Conservation (phyloP, 2,888 invertebrate genomes). For the Neoscelio sp. region DNA sequence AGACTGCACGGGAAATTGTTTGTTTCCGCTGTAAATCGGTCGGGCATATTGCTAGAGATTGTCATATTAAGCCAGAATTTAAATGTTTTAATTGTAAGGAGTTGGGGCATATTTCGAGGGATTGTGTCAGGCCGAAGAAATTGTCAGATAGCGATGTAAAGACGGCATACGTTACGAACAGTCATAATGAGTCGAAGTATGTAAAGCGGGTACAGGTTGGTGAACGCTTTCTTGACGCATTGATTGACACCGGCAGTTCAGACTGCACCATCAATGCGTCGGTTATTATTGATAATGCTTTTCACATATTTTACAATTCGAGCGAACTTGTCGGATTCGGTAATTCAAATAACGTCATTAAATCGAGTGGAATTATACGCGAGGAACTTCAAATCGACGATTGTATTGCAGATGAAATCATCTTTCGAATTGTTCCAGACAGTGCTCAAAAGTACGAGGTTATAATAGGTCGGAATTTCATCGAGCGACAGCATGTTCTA, state of each 20-base stretch:
- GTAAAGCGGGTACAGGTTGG: neutral
- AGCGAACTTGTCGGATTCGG: slow-evolving; percentile 56
- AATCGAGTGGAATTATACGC: slow-evolving; percentile 32
- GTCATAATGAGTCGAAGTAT: neutral
- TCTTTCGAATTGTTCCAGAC: slow-evolving; percentile 8
- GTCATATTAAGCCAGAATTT: neutral
- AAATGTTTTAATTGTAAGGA: neutral
- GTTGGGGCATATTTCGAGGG: neutral
- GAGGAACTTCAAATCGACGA: slow-evolving; percentile 55
- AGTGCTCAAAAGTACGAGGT: slow-evolving; percentile 2
- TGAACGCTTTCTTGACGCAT: slow-evolving; percentile 13
- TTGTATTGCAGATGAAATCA: slow-evolving; percentile 43
- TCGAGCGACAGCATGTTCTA: neutral
- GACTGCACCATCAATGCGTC: slow-evolving; percentile 65
- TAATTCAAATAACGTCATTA: neutral
- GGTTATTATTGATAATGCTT: slow-evolving; percentile 28
- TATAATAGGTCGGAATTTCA: slow-evolving; percentile 4
- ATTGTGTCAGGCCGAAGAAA: neutral
- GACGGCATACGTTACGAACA: neutral
- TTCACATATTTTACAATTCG: slow-evolving; percentile 8
- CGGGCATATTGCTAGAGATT: neutral
- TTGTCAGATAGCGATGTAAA: neutral
- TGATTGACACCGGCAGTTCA: slow-evolving; percentile 67
- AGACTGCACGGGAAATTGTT: neutral
- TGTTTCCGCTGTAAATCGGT: neutral